Evolutionary conservation across 2,797 vertebrate species (phyloP).

Genomic region (Salmo trutta): DNA sequence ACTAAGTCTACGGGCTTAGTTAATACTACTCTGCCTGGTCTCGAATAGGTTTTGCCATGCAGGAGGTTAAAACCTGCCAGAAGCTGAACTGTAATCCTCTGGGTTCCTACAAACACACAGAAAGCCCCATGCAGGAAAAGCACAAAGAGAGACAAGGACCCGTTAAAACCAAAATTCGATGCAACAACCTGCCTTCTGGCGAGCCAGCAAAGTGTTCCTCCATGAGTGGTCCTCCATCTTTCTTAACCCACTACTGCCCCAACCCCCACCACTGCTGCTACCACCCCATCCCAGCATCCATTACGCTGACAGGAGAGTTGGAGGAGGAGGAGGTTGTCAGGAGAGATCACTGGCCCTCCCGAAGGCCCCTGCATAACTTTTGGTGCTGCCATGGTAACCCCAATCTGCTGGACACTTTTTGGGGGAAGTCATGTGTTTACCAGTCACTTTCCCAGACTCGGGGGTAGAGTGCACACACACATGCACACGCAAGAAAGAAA

Average conservation of each 20-base stretch:
- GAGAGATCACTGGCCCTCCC: slow-evolving; percentile 77
- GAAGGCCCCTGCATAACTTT: slow-evolving; percentile 76
- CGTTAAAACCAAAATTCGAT: not conserved
- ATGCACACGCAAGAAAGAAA: not conserved
- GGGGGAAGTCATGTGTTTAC: slow-evolving; percentile 12
- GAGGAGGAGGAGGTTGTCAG: slow-evolving; percentile 9
- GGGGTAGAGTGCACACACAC: slow-evolving; percentile 13
- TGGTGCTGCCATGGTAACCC: slow-evolving; percentile 66
- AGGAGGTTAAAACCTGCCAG: not conserved
- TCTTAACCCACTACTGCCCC: no score
- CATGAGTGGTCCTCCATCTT: slow-evolving; percentile 18
- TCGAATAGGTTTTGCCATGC: not conserved
- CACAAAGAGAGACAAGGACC: no score
- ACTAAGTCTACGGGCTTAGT: not conserved
- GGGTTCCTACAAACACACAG: not conserved
- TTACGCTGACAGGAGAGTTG: slow-evolving; percentile 36
- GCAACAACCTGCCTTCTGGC: slow-evolving; percentile 8
- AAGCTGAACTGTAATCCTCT: not conserved
- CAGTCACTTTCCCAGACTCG: slow-evolving; percentile 18
- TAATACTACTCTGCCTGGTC: not conserved
- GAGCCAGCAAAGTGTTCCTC: not conserved
- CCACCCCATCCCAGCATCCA: slow-evolving; percentile 47
- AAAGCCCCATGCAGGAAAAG: not conserved
- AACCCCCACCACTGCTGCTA: slow-evolving; percentile 38
- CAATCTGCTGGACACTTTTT: slow-evolving; percentile 8